Evolutionary conservation across 1,140 invertebrate genomes (phyloP).

Genomic region (Halotydeus destructor): DNA sequence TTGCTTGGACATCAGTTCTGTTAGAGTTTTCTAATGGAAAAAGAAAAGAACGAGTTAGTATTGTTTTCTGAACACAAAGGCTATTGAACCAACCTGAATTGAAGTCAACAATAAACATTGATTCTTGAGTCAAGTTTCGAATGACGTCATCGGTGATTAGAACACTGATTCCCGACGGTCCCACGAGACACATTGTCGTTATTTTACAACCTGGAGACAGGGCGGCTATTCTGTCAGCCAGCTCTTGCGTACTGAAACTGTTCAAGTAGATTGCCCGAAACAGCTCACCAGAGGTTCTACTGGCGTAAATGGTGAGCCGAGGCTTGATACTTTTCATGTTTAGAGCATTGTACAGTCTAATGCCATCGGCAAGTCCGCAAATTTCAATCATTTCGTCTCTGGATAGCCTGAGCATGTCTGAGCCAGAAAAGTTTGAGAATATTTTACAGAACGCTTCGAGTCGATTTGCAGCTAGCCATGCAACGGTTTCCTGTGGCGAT

Average conservation of each 20-base stretch:
- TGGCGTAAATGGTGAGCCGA: conserved; percentile 14
- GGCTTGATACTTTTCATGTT: conserved; percentile 34
- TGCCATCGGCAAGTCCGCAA: conserved; percentile 71
- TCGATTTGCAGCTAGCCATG: conserved; percentile 56
- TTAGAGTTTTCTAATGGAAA: too few relatives aligned
- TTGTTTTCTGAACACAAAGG: too few relatives aligned
- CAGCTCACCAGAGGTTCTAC: conserved; percentile 11
- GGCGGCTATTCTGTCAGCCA: conserved; percentile 10
- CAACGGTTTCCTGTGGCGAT: conserved; percentile 41
- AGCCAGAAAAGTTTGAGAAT: conserved; percentile 60
- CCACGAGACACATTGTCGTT: conserved; percentile 7
- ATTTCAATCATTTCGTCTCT: conserved; percentile 81
- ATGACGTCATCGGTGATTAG: conserved; percentile 16
- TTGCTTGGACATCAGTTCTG: too few relatives aligned
- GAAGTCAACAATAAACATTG: conserved; percentile 12
- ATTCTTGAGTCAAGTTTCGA: conserved; percentile 13
- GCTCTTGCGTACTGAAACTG: conserved; percentile 12
- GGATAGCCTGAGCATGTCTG: conserved; percentile 60
- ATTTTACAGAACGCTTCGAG: conserved; percentile 48
- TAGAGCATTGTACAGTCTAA: conserved; percentile 69
- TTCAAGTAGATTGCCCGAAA: conserved; percentile 16
- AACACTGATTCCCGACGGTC: conserved; percentile 12
- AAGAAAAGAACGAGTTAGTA: too few relatives aligned
- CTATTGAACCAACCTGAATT: conserved; percentile 8
- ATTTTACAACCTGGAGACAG: conserved; percentile 7